Percentiles rank a stretch among this genome's conserved stretches.
These are phyloP conservation scores for Noturus placidus DNA, from an alignment of 2,113 vertebrate species.

Conservation along the genomic window DNA sequence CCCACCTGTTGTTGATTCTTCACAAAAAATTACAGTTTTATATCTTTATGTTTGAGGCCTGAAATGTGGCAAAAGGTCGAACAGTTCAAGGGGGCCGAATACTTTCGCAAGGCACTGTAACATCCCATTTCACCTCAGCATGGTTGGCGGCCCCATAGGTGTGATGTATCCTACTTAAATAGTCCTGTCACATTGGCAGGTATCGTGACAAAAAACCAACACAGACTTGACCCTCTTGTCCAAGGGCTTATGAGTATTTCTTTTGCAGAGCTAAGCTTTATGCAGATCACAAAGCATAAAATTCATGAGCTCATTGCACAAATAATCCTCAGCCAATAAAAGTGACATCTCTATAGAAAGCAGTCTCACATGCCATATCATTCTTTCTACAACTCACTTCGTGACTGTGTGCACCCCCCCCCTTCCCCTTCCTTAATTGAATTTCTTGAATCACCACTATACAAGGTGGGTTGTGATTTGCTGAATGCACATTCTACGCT, in stretches of 20 bases:
- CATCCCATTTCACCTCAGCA: neutral
- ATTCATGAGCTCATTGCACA: conserved; percentile 69
- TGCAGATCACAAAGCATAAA: conserved; percentile 65
- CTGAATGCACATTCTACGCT: conserved; percentile 27
- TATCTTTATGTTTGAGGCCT: too few species aligned
- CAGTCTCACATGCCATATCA: conserved; percentile 50
- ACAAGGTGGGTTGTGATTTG: conserved; percentile 35
- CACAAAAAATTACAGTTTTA: too few species aligned
- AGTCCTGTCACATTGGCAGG: conserved; percentile 48
- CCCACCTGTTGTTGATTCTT: too few species aligned
- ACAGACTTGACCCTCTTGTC: conserved; percentile 56
- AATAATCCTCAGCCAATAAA: conserved; percentile 72
- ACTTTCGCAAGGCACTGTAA: too few species aligned
- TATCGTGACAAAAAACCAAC: neutral
- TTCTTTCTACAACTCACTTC: conserved; percentile 59
- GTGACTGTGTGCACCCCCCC: conserved; percentile 40
- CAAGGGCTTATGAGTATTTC: conserved; percentile 50
- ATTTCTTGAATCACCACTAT: conserved; percentile 26
- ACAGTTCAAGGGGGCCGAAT: too few species aligned
- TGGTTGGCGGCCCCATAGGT: neutral
- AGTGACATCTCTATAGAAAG: conserved; percentile 70
- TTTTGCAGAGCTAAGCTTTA: conserved; percentile 54
- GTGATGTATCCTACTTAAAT: conserved; percentile 22
- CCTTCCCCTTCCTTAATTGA: conserved; percentile 1
- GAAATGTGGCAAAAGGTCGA: too few species aligned